A percentile compares a stretch with the other conserved stretches of the same genome.
These are phyloP conservation scores for Epirrhoe alternata DNA, from an alignment of 2,888 invertebrate genomes.

Conservation along the genomic window DNA sequence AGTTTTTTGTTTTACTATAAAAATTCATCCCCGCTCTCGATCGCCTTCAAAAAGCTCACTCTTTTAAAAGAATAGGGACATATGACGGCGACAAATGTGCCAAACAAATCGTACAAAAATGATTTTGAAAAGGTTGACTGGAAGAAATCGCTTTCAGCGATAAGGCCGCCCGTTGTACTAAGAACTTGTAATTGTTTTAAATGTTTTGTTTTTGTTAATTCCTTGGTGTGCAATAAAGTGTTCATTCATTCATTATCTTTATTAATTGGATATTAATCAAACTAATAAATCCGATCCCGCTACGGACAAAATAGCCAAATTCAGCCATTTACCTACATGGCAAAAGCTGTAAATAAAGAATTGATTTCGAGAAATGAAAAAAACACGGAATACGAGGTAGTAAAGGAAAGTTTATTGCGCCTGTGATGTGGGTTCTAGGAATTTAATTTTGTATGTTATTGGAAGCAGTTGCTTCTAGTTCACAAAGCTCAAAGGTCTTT, in stretches of 20 bases:
- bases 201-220: no score
- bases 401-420: constrained; percentile 54
- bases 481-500: constrained; percentile 32
- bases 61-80: not conserved
- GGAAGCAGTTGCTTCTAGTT: constrained; percentile 38
- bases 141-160: no score
- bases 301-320: constrained; percentile 32
- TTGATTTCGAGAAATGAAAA: constrained; percentile 48
- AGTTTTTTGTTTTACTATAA: not conserved
- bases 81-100: not conserved
- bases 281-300: no score
- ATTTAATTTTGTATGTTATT: constrained; percentile 50
- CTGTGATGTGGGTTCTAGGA: constrained; percentile 52
- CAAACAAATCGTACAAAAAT: constrained; percentile 1
- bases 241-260: no score
- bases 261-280: no score
- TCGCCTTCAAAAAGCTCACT: not conserved
- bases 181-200: no score
- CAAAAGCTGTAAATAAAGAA: constrained; percentile 39
- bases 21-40: not conserved
- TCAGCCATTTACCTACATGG: constrained; percentile 18
- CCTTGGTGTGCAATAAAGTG: no score
- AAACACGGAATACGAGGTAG: constrained; percentile 48
- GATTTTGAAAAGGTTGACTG: no score
- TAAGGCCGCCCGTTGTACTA: no score